phyloP scores from a whole-genome alignment of 2,888 invertebrate genomes.

The Troides oblongomaculatus region DNA sequence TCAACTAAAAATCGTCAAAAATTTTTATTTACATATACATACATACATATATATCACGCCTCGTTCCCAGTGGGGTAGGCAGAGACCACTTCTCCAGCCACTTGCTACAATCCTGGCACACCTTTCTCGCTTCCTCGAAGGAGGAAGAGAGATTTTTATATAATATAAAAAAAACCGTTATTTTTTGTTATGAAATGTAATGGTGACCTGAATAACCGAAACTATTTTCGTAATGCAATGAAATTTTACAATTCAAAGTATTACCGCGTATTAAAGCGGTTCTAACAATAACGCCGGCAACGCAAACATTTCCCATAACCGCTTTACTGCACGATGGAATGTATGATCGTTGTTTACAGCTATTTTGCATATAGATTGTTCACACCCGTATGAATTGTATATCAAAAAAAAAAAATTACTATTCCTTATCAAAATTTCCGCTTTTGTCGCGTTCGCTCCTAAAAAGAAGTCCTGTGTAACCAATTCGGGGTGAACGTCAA shows the following conservation, averaged over 20 bases:
- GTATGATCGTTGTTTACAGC: constrained; percentile 54
- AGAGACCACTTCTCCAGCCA: too few relatives aligned
- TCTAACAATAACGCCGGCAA: constrained; percentile 16
- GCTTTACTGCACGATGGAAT: constrained; percentile 23
- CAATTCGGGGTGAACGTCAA: constrained; percentile 40
- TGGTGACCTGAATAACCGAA: neutral
- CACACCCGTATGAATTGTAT: constrained; percentile 54
- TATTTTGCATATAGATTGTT: constrained; percentile 64
- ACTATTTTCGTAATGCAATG: neutral
- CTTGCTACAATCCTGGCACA: too few relatives aligned
- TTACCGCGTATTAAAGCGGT: constrained; percentile 19
- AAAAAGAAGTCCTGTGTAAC: constrained; percentile 38
- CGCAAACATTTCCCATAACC: constrained; percentile 24
- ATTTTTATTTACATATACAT: too few relatives aligned
- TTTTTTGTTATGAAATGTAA: neutral
- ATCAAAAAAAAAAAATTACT: constrained; percentile 59
- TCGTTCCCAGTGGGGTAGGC: too few relatives aligned
- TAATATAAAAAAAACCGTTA: neutral
- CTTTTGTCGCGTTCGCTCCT: constrained; percentile 39
- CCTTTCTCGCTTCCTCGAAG: too few relatives aligned
- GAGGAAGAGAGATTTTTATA: neutral
- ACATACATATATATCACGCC: too few relatives aligned
- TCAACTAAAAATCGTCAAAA: too few relatives aligned
- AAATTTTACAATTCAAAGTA: constrained; percentile 12
- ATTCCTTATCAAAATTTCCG: constrained; percentile 40